Evolutionary conservation across 92 coral and sea anemone species (phyloP).

Genomic region (Palythoa heliodiscus): DNA sequence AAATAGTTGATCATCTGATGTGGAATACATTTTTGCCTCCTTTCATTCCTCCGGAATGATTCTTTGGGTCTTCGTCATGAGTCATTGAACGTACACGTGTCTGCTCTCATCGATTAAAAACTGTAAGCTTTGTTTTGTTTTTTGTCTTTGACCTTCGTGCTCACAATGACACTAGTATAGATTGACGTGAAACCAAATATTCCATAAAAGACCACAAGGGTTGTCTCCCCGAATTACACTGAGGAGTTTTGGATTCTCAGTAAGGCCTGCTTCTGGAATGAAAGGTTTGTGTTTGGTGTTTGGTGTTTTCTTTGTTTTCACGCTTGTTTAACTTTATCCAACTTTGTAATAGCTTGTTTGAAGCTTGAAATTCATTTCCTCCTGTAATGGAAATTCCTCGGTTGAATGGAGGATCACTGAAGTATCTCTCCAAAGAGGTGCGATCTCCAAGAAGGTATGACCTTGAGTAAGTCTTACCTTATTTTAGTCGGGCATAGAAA

Average conservation of each 20-base stretch:
- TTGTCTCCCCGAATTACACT: constrained; percentile 41
- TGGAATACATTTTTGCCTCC: constrained; percentile 16
- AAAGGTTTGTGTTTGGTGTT: constrained; percentile 63
- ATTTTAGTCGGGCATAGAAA: constrained; percentile 44
- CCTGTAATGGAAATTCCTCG: constrained; percentile 45
- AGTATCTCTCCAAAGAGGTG: constrained; percentile 25
- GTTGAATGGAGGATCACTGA: constrained; percentile 50
- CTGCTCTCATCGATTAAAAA: background rate
- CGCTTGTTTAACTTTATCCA: constrained; percentile 57
- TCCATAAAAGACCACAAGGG: constrained; percentile 58
- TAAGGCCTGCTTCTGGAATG: constrained; percentile 49
- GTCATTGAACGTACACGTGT: background rate
- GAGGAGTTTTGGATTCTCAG: constrained; percentile 31
- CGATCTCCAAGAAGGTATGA: constrained; percentile 34
- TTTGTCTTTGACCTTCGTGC: constrained; percentile 45
- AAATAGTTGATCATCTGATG: constrained; percentile 3
- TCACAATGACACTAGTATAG: constrained; percentile 66
- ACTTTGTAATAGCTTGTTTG: constrained; percentile 60
- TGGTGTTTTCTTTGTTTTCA: constrained; percentile 56
- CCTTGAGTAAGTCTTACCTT: constrained; percentile 47
- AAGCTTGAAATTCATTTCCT: constrained; percentile 54
- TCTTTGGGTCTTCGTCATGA: background rate
- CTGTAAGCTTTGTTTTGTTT: background rate
- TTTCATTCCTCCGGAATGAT: background rate
- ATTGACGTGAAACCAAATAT: constrained; percentile 50